These are phyloP conservation scores for Platycnemis pennipes DNA, from an alignment of 2,888 invertebrate genomes.

Conservation along the genomic window DNA sequence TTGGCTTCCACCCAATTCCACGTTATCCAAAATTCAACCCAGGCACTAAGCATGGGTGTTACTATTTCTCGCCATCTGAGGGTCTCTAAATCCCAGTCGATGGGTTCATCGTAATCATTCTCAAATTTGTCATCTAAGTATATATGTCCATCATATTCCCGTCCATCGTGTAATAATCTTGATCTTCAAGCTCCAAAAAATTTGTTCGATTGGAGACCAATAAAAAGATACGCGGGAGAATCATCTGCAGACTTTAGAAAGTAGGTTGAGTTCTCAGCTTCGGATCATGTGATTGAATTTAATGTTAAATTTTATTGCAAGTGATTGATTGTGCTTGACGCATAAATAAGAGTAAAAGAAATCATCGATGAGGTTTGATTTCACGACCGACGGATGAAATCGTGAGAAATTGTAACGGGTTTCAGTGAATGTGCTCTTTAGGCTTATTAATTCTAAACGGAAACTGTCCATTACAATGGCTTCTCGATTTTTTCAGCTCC, in stretches of 20 bases:
- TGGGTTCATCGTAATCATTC: too few species aligned
- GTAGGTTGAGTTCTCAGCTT: neutral
- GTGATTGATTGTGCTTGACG: neutral
- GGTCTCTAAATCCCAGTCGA: too few species aligned
- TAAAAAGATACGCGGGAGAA: neutral
- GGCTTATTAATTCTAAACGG: neutral
- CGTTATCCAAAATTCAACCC: too few species aligned
- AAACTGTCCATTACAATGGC: conserved; percentile 3
- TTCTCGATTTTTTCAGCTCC: neutral
- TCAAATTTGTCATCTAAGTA: too few species aligned
- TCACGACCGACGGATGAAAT: neutral
- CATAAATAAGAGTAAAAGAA: neutral
- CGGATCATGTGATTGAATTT: neutral
- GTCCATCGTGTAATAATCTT: too few species aligned
- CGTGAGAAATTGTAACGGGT: neutral
- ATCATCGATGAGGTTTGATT: neutral
- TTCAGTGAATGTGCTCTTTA: neutral
- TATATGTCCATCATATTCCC: too few species aligned
- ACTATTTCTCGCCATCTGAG: too few species aligned
- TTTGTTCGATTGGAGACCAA: neutral
- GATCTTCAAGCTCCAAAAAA: neutral
- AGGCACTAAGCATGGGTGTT: too few species aligned
- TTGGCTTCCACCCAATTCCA: too few species aligned
- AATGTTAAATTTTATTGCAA: neutral
- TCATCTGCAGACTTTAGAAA: neutral